Conservation (phyloP, 2,797 vertebrate species). For the Mustela erminea region DNA sequence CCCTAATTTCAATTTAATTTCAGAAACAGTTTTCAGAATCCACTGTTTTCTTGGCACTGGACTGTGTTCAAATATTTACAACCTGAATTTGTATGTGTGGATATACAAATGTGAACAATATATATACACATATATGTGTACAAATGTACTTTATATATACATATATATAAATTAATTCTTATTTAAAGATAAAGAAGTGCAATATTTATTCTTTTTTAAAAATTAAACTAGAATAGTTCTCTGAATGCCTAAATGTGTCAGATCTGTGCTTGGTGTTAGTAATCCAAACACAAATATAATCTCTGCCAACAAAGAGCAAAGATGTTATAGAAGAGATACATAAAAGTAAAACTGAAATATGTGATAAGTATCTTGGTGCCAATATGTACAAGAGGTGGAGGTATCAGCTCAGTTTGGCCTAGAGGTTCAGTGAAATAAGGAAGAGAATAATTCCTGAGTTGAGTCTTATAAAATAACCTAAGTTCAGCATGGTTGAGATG, state of each 20-base stretch:
- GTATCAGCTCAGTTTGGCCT: background rate
- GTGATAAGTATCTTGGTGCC: background rate
- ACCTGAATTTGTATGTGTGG: background rate
- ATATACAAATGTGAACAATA: background rate
- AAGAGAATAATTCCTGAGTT: background rate
- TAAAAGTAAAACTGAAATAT: background rate
- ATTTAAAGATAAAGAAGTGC: background rate
- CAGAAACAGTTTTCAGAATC: background rate
- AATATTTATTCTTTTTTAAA: conserved; percentile 15
- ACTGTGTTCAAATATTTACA: background rate
- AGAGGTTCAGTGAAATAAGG: background rate
- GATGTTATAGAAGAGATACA: background rate
- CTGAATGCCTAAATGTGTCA: background rate
- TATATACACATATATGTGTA: background rate
- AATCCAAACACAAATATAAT: background rate
- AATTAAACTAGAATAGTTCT: background rate
- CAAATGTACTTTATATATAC: background rate
- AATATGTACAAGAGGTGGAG: background rate
- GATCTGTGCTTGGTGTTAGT: background rate
- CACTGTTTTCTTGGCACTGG: background rate
- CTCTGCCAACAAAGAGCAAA: background rate
- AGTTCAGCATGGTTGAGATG: background rate
- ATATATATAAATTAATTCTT: background rate
- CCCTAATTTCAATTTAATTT: background rate
- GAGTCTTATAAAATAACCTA: background rate